A percentile compares a stretch with the other conserved stretches of the same genome.
These are phyloP conservation scores for Neotoma lepida DNA, from an alignment of 2,113 vertebrate genomes.

Conservation along the genomic window DNA sequence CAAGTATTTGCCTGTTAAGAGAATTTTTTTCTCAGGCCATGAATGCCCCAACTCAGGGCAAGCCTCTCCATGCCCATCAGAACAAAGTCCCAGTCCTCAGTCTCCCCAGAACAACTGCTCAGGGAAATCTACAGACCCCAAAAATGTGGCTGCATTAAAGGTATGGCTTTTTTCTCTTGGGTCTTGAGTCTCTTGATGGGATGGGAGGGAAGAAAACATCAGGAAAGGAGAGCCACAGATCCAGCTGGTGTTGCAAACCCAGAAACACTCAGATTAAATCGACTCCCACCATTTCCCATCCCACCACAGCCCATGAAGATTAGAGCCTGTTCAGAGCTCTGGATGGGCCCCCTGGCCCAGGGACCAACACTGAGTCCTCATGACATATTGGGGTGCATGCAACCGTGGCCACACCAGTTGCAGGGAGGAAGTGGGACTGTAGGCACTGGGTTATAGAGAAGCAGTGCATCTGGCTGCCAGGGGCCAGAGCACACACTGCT, in stretches of 20 bases:
- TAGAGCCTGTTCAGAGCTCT: neutral
- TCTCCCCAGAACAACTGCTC: slow-evolving; percentile 91
- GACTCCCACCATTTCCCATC: accelerated
- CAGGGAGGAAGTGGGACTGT: neutral
- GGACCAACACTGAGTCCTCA: accelerated
- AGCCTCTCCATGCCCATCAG: slow-evolving; percentile 90
- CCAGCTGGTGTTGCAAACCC: neutral
- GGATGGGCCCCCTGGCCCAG: neutral
- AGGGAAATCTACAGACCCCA: slow-evolving; percentile 88
- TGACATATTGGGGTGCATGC: accelerated
- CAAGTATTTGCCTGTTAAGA: neutral
- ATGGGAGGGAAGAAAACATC: neutral
- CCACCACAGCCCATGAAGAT: neutral
- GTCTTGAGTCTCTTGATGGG: neutral
- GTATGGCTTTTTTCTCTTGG: slow-evolving; percentile 49
- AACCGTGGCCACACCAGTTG: neutral
- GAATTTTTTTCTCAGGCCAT: slow-evolving; percentile 80
- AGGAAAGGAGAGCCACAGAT: neutral
- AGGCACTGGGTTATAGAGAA: neutral
- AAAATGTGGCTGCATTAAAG: slow-evolving; percentile 83
- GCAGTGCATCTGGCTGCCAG: too few relatives aligned
- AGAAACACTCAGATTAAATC: neutral
- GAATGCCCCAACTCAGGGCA: slow-evolving; percentile 89
- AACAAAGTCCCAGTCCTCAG: slow-evolving; percentile 93
- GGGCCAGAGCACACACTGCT: accelerated